Evolutionary conservation across 30 jellyfish, hydroid and myxozoan species (phyloP).

Genomic region (Chrysaora quinquecirrha): DNA sequence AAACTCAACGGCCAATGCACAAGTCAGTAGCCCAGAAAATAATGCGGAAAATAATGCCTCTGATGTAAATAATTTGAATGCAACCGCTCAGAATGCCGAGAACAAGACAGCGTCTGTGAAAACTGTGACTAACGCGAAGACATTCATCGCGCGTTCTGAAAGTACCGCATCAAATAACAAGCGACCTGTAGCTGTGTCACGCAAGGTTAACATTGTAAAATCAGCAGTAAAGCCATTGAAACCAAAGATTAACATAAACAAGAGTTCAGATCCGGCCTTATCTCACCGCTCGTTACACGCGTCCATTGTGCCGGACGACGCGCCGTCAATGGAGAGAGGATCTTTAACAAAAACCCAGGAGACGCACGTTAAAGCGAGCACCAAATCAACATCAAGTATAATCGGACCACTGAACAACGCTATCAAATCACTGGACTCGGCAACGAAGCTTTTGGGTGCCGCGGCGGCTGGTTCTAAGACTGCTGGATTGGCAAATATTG

Average conservation of each 20-base stretch:
- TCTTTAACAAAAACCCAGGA: slow-evolving; percentile 39
- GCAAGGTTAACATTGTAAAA: neutral
- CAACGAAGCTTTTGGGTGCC: slow-evolving; percentile 59
- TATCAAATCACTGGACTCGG: slow-evolving; percentile 61
- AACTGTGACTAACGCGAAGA: neutral
- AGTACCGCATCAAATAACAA: neutral
- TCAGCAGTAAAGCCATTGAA: neutral
- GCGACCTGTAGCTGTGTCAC: neutral
- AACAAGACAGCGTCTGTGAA: neutral
- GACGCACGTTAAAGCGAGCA: slow-evolving; percentile 33
- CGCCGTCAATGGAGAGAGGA: slow-evolving; percentile 64
- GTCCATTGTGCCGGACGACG: slow-evolving; percentile 28
- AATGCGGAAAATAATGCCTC: neutral
- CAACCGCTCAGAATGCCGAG: neutral
- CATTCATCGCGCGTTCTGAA: neutral
- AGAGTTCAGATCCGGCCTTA: slow-evolving; percentile 1
- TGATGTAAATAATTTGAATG: neutral
- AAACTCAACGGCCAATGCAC: neutral
- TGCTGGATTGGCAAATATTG: neutral
- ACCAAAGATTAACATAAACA: slow-evolving; percentile 21
- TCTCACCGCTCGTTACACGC: slow-evolving; percentile 19
- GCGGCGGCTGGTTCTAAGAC: slow-evolving; percentile 23
- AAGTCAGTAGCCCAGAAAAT: neutral
- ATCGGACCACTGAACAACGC: slow-evolving; percentile 56
- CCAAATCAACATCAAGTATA: slow-evolving; percentile 49